A percentile compares a stretch with the other conserved stretches of the same genome.
phyloP scores from a whole-genome alignment of 35 echinoderm and acorn worm genomes.

The Antedon bifida region DNA sequence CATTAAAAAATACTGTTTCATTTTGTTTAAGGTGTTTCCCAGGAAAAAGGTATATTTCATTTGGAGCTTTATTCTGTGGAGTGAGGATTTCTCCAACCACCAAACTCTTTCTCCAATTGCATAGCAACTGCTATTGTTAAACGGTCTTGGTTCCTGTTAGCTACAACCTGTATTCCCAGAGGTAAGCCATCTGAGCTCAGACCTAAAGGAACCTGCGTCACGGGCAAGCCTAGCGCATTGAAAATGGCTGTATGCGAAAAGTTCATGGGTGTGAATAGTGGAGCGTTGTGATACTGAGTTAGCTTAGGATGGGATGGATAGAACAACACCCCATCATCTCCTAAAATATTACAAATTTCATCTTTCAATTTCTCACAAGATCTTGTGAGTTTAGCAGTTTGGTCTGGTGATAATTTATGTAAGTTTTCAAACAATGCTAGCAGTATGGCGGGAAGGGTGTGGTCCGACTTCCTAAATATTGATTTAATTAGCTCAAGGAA shows the following conservation, averaged over 20 bases:
- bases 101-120: constrained; percentile 73
- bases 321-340: constrained; percentile 64
- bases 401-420: constrained; percentile 39
- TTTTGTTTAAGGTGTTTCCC: too few species aligned
- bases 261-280: constrained; percentile 58
- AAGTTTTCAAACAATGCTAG: constrained; percentile 59
- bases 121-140: constrained; percentile 71
- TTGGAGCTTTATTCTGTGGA: not conserved
- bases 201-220: constrained; percentile 81
- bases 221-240: constrained; percentile 69
- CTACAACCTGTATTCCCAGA: constrained; percentile 73
- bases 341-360: constrained; percentile 50
- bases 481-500: constrained; percentile 46
- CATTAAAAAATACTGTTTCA: too few species aligned
- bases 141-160: constrained; percentile 64
- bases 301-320: constrained; percentile 93
- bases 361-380: constrained; percentile 47
- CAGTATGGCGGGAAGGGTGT: constrained; percentile 70
- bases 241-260: constrained; percentile 78
- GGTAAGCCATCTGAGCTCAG: constrained; percentile 66
- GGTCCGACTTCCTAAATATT: constrained; percentile 45
- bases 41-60: too few species aligned
- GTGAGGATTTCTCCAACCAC: constrained; percentile 45
- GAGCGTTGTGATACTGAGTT: constrained; percentile 85
- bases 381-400: constrained; percentile 15